A percentile compares a stretch with the other conserved stretches of the same genome.
Evolutionary conservation across 2,797 vertebrate genomes (phyloP).

Genomic region (Valencia hispanica): DNA sequence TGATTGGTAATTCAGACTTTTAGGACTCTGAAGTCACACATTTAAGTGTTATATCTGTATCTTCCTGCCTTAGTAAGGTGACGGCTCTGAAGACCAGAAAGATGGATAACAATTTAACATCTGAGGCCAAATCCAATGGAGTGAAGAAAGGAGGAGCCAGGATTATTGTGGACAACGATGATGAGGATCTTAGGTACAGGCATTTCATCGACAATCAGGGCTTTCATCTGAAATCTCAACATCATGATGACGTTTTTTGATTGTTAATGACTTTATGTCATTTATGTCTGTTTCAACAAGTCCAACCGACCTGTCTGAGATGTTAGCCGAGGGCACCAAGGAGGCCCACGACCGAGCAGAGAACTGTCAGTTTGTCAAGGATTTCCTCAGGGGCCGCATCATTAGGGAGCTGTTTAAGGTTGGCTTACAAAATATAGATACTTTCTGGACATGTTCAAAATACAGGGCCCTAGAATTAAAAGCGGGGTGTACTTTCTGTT

Average conservation of each 20-base stretch:
- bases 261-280: not conserved
- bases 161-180: not conserved
- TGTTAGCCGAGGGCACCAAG: conserved; percentile 88
- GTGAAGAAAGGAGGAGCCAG: conserved; percentile 3
- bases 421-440: not conserved
- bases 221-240: not conserved
- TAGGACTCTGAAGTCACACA: not conserved
- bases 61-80: not conserved
- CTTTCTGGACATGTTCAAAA: not conserved
- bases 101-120: not conserved
- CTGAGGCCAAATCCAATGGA: not conserved
- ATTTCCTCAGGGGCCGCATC: conserved; percentile 89
- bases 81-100: not conserved
- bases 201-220: not conserved
- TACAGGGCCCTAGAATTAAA: not conserved
- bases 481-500: not conserved
- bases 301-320: conserved; percentile 85
- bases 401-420: conserved; percentile 89
- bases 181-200: not conserved
- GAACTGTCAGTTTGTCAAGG: conserved; percentile 89
- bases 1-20: not conserved
- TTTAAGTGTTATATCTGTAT: not conserved
- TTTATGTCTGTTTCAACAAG: conserved; percentile 49
- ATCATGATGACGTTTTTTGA: not conserved
- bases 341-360: conserved; percentile 86